Base-by-base conservation (phyloP, 2,113 vertebrate species). In the Danionella cerebrum region DNA sequence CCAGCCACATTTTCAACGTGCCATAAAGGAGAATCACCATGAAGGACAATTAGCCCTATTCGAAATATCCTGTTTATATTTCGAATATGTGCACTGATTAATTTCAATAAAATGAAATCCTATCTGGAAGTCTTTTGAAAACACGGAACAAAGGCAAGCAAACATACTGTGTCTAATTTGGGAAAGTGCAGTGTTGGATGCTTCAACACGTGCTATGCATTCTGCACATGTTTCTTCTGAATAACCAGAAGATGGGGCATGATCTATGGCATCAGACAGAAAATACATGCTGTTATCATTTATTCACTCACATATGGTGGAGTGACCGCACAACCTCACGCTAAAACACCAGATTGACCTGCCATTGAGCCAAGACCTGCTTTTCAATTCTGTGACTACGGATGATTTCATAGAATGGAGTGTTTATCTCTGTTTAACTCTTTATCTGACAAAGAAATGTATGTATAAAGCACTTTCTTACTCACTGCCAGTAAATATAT, bases 11-110 rank as follows among this genome's bases (percentile, higher is more conserved):
- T 13, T 72, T 11, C 39, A 44, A 45, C 57, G 31, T 41, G 14
- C 36, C 38, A 38, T 25, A 52, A 29, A 11, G 5, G 47, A 67
- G 60, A 62, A 22, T 7, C 57, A 11, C 33, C 22, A 53, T 44
- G 33, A 53, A 38, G 45, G 52, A 53, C 29, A 38, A 55, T 48
- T 55, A 12, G 55, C 44, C 19, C 22, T 22, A 16, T 70, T 60
- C 65, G 51, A 16, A 45, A 52, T 22, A 41, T 14, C 9, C 19
- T 35, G 14, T 65, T 45, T 50, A 48, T 58, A 62, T 27, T 27
- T n/a, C 55, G 44, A 52, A 52, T 55, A 47, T 69, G 54, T 60
- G 69, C 70, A 62, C 54, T 74, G 60, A 57, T 54, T 60, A n/a
- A n/a, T n/a, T n/a, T n/a, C n/a, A n/a, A n/a, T n/a, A n/a, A n/a